Percentiles rank a stretch among this genome's conserved stretches.
phyloP scores from a whole-genome alignment of 2,113 vertebrate genomes.

The Brachyhypopomus occidentalis region DNA sequence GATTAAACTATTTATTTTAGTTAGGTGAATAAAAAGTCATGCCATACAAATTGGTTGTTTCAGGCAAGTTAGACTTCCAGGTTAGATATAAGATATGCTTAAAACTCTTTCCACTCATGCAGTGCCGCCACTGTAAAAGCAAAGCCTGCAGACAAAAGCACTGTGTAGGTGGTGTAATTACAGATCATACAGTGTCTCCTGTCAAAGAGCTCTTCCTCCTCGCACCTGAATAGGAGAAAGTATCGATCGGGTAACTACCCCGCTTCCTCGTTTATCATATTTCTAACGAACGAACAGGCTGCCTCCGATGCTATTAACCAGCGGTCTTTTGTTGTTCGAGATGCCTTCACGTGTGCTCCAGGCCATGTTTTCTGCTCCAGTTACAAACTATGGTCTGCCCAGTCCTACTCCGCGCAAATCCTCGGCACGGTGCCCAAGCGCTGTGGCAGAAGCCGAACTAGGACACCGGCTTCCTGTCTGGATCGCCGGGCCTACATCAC shows the following conservation, averaged over 20 bases:
- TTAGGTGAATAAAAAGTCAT: neutral
- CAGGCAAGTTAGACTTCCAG: neutral
- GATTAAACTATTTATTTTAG: neutral
- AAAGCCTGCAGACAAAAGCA: neutral
- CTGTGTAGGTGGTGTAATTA: constrained; percentile 1
- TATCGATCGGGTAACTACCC: neutral
- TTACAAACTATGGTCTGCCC: constrained; percentile 41
- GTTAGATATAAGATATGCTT: neutral
- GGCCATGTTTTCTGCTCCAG: constrained; percentile 57
- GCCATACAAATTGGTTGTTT: neutral
- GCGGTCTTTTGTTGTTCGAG: neutral
- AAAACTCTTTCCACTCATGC: neutral
- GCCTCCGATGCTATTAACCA: constrained; percentile 4
- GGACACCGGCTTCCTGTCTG: constrained; percentile 25
- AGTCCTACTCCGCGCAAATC: constrained; percentile 17
- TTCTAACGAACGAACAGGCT: neutral
- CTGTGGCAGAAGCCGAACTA: constrained; percentile 30
- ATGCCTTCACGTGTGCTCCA: constrained; percentile 22
- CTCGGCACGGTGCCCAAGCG: constrained; percentile 22
- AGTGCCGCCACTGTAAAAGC: neutral
- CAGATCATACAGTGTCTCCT: neutral
- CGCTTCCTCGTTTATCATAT: neutral
- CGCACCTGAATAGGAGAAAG: neutral
- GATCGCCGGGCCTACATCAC: neutral
- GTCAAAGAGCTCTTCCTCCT: neutral